Base-by-base conservation (phyloP, 2,797 vertebrate genomes). In the Betta splendens region DNA sequence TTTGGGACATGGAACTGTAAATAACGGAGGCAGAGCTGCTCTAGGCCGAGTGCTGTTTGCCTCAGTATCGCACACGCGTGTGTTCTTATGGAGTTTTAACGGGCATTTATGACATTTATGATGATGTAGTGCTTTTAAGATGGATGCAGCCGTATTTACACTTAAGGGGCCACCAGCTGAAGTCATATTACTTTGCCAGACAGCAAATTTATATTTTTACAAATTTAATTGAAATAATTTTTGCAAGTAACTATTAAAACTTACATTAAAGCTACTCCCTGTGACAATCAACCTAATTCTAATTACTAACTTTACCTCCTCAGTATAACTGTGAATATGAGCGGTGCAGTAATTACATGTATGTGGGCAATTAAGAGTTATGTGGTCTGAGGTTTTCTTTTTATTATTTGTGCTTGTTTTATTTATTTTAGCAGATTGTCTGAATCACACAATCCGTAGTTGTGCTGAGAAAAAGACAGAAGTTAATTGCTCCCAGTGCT, bases 401-500 rank as follows among this genome's bases (percentile, higher is more conserved):
- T 77, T 80, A 84, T 86, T 84, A 76, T 80, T 78, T 35, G 3
- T 44, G 50, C 78, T 84, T 75, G 76, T 80, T 79, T 80, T 83
- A 72, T 36, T 29, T 59, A 65, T 85, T 73, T 82, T 43, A 62
- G 46, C 76, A 82, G 79, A 84, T 85, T 79, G 72, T 79, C 70
- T 67, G 70, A 81, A 72, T 59, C 45, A 40, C 18, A 40, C 21
- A 64, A 83, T 87, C 79, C 69, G 77, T 72, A 48, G 69, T 56
- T 37, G 75, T 45, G 44, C 64, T 64, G 64, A 70, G 63, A 77
- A 58, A 79, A 79, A 81, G 66, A 72, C 59, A 54, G 52, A 75
- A 80, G 82, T 74, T 91, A 89, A 89, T 90, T 91, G 80, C 85
- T 90, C 87, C 87, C 88, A 82, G 71, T 69, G 80, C 85, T 86